Evolutionary conservation across 35 echinoderm and acorn worm genomes (phyloP).

Genomic region (Holothuria glaberrima): DNA sequence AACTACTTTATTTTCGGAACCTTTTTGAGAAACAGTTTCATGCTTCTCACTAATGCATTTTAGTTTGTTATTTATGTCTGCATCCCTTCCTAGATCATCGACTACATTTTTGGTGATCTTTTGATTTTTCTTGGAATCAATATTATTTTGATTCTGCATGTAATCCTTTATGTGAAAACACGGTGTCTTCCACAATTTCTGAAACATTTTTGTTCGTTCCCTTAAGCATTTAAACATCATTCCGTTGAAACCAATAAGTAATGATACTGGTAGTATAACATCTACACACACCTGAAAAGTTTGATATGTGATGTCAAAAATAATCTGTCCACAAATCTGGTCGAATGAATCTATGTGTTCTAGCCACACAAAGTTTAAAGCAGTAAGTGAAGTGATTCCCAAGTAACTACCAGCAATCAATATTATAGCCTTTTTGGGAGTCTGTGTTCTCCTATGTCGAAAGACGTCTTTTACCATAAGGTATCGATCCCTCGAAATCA

Average conservation of each 20-base stretch:
- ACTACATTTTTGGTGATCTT: not conserved
- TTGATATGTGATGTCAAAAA: not conserved
- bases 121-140: not conserved
- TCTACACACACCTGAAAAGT: not conserved
- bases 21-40: too few species aligned
- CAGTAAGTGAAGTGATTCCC: not conserved
- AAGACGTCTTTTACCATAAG: conserved; percentile 9
- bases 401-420: not conserved
- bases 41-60: not conserved
- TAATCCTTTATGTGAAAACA: not conserved
- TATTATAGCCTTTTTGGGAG: not conserved
- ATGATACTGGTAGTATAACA: not conserved
- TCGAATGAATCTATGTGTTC: not conserved
- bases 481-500: conserved; percentile 30
- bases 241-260: not conserved
- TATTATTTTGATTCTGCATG: not conserved
- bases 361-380: not conserved
- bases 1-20: too few species aligned
- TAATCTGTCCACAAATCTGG: not conserved
- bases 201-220: not conserved
- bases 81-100: not conserved
- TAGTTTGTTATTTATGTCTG: not conserved
- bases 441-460: conserved; percentile 17
- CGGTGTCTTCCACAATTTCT: not conserved
- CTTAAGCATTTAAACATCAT: conserved; percentile 5